Evolutionary conservation across 1,140 invertebrate genomes (phyloP).

Genomic region (Probaryconus sp.): DNA sequence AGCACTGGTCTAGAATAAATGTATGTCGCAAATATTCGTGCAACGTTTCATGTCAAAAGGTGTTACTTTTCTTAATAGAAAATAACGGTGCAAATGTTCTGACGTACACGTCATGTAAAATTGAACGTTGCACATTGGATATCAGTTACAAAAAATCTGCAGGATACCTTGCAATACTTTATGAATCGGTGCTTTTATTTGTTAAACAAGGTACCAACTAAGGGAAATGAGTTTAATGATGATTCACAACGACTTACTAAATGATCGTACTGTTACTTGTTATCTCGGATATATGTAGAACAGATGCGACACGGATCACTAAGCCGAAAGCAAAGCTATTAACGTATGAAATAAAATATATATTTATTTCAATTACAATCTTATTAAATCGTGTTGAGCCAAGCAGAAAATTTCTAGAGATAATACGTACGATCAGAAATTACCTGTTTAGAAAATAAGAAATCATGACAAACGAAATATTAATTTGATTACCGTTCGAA

Average conservation of each 20-base stretch:
- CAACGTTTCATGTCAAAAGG: slow-evolving; percentile 5
- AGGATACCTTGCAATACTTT: neutral
- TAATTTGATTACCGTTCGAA: too few species aligned
- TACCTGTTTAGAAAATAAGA: too few species aligned
- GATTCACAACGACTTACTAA: slow-evolving; percentile 11
- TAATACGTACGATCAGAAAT: too few species aligned
- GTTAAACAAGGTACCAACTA: neutral
- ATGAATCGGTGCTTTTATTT: slow-evolving; percentile 4
- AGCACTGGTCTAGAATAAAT: slow-evolving; percentile 11
- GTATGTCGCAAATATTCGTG: slow-evolving; percentile 1
- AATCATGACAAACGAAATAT: too few species aligned
- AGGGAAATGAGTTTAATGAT: slow-evolving; percentile 9
- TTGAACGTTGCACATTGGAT: slow-evolving; percentile 3
- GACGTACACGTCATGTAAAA: slow-evolving; percentile 1
- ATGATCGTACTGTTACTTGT: slow-evolving; percentile 13
- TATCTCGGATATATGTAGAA: slow-evolving; percentile 16
- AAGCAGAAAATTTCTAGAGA: too few species aligned
- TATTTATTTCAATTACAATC: slow-evolving; percentile 3
- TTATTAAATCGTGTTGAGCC: too few species aligned
- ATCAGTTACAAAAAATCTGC: slow-evolving; percentile 2
- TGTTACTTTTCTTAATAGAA: slow-evolving; percentile 14
- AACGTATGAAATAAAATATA: neutral
- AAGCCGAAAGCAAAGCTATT: slow-evolving; percentile 6
- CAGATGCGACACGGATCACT: slow-evolving; percentile 15
- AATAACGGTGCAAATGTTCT: slow-evolving; percentile 14